Conservation (phyloP, 2,797 vertebrate genomes). For the Cossypha caffra region DNA sequence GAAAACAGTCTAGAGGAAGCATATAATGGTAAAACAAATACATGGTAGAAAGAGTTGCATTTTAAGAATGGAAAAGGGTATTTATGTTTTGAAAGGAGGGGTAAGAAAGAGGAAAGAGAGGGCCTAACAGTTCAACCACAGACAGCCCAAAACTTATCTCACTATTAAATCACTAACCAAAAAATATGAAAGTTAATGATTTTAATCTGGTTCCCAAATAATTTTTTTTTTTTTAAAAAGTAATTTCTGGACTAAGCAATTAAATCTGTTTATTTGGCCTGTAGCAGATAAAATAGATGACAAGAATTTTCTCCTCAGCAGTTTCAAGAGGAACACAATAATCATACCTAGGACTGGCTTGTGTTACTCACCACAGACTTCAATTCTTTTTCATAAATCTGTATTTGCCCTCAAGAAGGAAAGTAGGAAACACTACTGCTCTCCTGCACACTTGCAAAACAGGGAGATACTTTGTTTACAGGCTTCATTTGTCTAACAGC, state of each 20-base stretch:
- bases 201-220: background rate
- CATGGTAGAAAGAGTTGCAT: background rate
- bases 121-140: background rate
- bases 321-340: background rate
- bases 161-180: background rate
- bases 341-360: background rate
- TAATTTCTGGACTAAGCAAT: background rate
- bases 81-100: background rate
- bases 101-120: background rate
- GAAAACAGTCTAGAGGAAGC: background rate
- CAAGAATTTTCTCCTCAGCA: background rate
- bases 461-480: background rate
- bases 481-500: background rate
- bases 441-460: background rate
- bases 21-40: background rate
- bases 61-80: background rate
- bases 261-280: background rate
- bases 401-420: background rate
- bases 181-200: background rate
- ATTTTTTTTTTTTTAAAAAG: background rate
- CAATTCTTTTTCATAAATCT: background rate
- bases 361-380: background rate
- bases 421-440: background rate
- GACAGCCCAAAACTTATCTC: background rate
- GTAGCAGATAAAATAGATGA: background rate